Percentiles rank a stretch among this genome's conserved stretches.
Conservation (phyloP, 2,113 vertebrate genomes). For the Scolopax mira region DNA sequence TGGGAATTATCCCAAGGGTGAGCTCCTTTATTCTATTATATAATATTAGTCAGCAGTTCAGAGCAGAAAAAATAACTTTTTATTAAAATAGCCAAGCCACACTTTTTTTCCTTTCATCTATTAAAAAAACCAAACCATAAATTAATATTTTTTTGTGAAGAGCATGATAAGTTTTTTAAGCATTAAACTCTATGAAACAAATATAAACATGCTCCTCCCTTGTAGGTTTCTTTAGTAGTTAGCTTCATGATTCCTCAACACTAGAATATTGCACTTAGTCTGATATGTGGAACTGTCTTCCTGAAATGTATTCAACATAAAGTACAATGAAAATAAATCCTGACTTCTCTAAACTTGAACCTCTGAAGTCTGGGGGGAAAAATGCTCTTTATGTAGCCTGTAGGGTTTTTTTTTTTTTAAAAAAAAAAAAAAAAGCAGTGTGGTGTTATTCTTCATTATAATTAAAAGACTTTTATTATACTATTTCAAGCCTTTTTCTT, state of each 20-base stretch:
- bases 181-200: not conserved
- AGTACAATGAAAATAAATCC: not conserved
- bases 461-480: not conserved
- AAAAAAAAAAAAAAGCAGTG: not conserved
- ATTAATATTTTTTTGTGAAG: not conserved
- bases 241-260: not conserved
- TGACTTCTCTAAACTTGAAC: not conserved
- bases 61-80: not conserved
- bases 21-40: not conserved
- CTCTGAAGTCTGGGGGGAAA: not conserved
- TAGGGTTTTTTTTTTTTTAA: no score
- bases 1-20: not conserved
- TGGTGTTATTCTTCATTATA: not conserved
- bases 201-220: not conserved
- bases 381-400: not conserved
- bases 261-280: not conserved
- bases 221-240: not conserved
- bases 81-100: not conserved
- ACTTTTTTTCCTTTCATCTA: not conserved
- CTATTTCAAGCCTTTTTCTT: not conserved
- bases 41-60: not conserved
- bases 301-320: not conserved
- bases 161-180: not conserved
- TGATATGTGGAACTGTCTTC: not conserved
- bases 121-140: not conserved